These are phyloP conservation scores for Laspeyria flexula DNA, from an alignment of 2,888 invertebrate genomes.

Conservation along the genomic window DNA sequence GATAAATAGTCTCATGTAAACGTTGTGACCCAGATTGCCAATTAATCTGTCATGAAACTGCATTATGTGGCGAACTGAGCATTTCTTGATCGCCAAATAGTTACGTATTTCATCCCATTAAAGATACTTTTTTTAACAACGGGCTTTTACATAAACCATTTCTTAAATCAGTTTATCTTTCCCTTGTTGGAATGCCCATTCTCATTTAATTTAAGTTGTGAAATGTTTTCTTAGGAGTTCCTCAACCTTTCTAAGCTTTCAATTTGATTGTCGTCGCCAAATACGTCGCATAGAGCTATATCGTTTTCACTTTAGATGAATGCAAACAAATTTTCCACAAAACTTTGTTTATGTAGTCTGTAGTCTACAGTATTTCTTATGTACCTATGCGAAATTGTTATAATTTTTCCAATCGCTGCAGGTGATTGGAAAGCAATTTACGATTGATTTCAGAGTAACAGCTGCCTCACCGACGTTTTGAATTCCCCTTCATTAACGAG, in stretches of 20 bases:
- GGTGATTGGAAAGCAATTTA: slow-evolving; percentile 56
- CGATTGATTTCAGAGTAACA: slow-evolving; percentile 61
- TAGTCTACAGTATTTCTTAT: too few relatives aligned
- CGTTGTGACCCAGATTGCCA: slow-evolving; percentile 52
- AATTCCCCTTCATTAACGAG: slow-evolving; percentile 63
- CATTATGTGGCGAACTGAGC: slow-evolving; percentile 32
- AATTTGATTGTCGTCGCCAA: too few relatives aligned
- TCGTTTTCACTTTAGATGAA: too few relatives aligned
- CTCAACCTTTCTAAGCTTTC: too few relatives aligned
- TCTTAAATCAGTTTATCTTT: too few relatives aligned
- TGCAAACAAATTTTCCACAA: too few relatives aligned
- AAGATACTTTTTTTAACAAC: slow-evolving; percentile 12
- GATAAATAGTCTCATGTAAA: slow-evolving; percentile 48
- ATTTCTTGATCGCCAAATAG: slow-evolving; percentile 25
- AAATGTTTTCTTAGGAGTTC: too few relatives aligned
- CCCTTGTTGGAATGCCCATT: too few relatives aligned
- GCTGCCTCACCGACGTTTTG: slow-evolving; percentile 57
- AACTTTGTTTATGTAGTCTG: too few relatives aligned
- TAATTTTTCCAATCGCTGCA: slow-evolving; percentile 43
- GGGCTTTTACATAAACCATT: too few relatives aligned
- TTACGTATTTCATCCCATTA: slow-evolving; percentile 24
- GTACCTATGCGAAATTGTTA: slow-evolving; percentile 23
- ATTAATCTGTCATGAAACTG: slow-evolving; percentile 46
- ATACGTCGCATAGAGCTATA: too few relatives aligned
- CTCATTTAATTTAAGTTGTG: too few relatives aligned